Percentiles rank a stretch among this genome's conserved stretches.
Conservation (phyloP, 2,113 vertebrate species). For the Barbus barbus region DNA sequence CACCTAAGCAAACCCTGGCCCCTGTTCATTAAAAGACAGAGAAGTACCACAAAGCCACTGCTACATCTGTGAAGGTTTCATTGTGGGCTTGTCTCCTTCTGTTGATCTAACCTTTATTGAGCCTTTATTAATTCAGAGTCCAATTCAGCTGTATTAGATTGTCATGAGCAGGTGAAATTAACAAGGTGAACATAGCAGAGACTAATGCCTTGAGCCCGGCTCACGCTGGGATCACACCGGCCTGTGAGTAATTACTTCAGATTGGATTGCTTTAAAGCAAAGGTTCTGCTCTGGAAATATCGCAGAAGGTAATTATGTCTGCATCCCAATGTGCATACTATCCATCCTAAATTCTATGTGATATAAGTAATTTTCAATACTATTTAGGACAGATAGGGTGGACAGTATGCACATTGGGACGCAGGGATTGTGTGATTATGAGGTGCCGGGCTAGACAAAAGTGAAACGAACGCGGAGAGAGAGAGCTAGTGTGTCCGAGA, state of each 20-base stretch:
- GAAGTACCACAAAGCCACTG: conserved; percentile 70
- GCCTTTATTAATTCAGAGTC: conserved; percentile 77
- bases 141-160: conserved; percentile 67
- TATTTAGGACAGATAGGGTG: no score
- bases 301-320: no score
- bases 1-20: conserved; percentile 57
- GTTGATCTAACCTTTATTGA: conserved; percentile 79
- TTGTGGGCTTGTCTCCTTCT: conserved; percentile 73
- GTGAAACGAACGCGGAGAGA: no score
- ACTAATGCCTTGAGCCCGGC: conserved; percentile 40
- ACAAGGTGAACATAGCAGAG: conserved; percentile 44
- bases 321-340: no score
- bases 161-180: conserved; percentile 62
- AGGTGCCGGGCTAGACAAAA: no score
- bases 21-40: conserved; percentile 72
- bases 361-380: no score
- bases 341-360: no score
- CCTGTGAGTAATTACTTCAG: conserved; percentile 49
- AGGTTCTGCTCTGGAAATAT: conserved; percentile 42
- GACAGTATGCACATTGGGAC: no score
- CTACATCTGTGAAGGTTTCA: conserved; percentile 66
- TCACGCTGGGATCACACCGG: conserved; percentile 37
- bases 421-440: no score
- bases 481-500: no score
- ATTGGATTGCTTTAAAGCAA: conserved; percentile 32